Conservation (phyloP, 2,888 invertebrate genomes). For the Oxycera nigricornis region DNA sequence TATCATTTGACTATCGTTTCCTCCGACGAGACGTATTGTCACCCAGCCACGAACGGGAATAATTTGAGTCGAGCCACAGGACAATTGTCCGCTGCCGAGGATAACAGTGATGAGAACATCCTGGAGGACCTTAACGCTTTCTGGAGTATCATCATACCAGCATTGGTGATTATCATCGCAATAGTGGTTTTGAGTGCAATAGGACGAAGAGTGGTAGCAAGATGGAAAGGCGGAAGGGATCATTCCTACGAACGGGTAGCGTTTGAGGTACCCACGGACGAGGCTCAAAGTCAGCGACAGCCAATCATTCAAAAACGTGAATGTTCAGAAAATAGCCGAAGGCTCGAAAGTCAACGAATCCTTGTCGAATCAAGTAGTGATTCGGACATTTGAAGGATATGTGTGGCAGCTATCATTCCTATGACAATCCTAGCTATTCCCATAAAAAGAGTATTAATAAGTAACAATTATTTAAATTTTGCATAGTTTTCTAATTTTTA, state of each 20-base stretch:
- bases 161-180: conserved; percentile 48
- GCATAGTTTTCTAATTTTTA: too few relatives aligned
- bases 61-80: conserved; percentile 42
- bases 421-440: background rate
- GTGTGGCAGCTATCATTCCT: background rate
- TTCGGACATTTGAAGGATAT: background rate
- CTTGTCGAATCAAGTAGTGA: conserved; percentile 11
- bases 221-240: conserved; percentile 7
- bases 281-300: background rate
- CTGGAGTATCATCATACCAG: conserved; percentile 51
- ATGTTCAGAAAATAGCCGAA: background rate
- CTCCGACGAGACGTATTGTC: conserved; percentile 57
- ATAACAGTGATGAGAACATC: conserved; percentile 15
- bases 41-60: conserved; percentile 56
- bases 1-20: conserved; percentile 54
- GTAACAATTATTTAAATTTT: too few relatives aligned
- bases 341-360: background rate
- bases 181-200: conserved; percentile 41
- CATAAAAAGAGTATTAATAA: conserved; percentile 4
- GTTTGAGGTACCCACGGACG: conserved; percentile 46
- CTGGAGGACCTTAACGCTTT: conserved; percentile 40
- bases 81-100: conserved; percentile 15
- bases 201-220: conserved; percentile 39
- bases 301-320: background rate
- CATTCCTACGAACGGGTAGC: conserved; percentile 55